phyloP scores from a whole-genome alignment of 2,113 vertebrate species.

The Xenus cinereus region DNA sequence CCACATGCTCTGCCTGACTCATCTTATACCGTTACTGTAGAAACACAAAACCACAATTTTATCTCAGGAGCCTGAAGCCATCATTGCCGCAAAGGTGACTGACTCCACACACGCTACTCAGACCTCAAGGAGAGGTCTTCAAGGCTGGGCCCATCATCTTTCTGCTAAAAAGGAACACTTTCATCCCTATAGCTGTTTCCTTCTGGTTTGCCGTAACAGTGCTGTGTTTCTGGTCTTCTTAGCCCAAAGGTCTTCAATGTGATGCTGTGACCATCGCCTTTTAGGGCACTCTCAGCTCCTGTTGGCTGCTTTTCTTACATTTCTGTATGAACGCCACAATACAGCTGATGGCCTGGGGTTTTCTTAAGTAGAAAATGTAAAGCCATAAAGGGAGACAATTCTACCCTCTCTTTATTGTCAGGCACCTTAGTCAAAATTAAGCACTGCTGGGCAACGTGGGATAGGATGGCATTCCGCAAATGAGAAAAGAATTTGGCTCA shows the following conservation, averaged over 20 bases:
- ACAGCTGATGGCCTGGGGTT: neutral
- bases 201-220: neutral
- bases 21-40: neutral
- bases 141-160: neutral
- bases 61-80: neutral
- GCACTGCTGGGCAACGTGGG: neutral
- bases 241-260: neutral
- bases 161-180: neutral
- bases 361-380: neutral
- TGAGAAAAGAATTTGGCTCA: neutral
- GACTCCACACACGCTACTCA: accelerated
- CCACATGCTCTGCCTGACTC: neutral
- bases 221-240: neutral
- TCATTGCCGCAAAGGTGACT: neutral
- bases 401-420: neutral
- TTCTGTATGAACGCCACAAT: neutral
- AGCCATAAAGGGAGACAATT: neutral
- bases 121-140: neutral
- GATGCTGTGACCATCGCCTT: neutral
- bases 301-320: neutral
- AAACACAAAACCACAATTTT: neutral
- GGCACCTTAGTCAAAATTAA: neutral
- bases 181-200: neutral
- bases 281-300: neutral
- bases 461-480: neutral